Conservation (phyloP, 2,797 vertebrate genomes). For the Tragelaphus eurycerus region DNA sequence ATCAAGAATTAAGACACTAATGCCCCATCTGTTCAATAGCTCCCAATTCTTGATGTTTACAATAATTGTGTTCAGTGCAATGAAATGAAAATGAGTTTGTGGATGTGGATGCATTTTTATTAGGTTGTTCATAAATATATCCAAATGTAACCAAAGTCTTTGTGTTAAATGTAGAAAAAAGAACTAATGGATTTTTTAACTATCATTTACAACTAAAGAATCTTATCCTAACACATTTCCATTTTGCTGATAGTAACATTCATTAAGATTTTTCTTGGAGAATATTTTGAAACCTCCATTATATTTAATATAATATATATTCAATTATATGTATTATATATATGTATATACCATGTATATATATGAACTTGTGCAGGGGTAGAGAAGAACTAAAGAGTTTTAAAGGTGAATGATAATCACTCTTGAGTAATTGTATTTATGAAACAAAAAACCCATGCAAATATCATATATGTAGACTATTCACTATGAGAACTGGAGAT, state of each 20-base stretch:
- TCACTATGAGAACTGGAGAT: not conserved
- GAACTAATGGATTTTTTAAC: not conserved
- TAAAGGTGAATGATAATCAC: not conserved
- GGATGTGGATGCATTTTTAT: slow-evolving; percentile 51
- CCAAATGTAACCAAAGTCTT: slow-evolving; percentile 20
- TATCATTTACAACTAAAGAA: slow-evolving; percentile 25
- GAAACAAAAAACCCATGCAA: not conserved
- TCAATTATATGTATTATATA: not conserved
- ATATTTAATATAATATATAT: not conserved
- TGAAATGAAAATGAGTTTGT: slow-evolving; percentile 69
- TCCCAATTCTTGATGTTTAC: slow-evolving; percentile 76
- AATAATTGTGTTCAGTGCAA: slow-evolving; percentile 62
- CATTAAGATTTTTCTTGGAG: not conserved
- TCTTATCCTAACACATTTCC: not conserved
- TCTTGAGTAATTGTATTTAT: not conserved
- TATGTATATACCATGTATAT: not conserved
- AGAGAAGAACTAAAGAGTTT: not conserved
- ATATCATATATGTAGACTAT: not conserved
- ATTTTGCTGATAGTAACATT: not conserved
- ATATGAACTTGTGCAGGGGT: not conserved
- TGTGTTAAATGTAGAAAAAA: slow-evolving; percentile 24
- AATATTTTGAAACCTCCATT: not conserved
- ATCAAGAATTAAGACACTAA: slow-evolving; percentile 88
- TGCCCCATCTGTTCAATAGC: slow-evolving; percentile 90
- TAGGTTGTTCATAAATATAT: slow-evolving; percentile 39